Evolutionary conservation across 2,113 vertebrate genomes (phyloP).

Genomic region (Asarcornis scutulata): DNA sequence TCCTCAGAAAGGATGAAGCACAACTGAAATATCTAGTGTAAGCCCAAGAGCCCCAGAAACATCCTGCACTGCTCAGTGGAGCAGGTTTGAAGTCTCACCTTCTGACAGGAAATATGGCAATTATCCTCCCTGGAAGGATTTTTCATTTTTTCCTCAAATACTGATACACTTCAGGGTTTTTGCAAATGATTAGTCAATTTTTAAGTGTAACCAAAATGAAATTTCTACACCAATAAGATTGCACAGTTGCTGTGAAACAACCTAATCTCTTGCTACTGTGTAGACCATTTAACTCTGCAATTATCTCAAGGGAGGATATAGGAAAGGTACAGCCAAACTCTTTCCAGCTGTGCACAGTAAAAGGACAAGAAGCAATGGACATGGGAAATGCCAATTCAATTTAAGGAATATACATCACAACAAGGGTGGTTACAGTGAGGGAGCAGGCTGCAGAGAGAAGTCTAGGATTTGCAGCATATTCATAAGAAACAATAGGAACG

Average conservation of each 20-base stretch:
- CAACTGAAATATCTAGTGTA: background rate
- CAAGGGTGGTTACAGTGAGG: rapidly evolving
- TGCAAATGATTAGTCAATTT: no score
- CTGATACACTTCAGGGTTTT: background rate
- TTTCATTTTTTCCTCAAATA: background rate
- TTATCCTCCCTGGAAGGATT: background rate
- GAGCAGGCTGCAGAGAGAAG: background rate
- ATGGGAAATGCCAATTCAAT: background rate
- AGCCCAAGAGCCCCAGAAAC: background rate
- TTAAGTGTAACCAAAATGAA: background rate
- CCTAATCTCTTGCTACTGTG: background rate
- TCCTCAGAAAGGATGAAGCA: background rate
- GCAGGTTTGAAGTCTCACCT: background rate
- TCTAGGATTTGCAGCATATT: background rate
- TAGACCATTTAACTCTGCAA: background rate
- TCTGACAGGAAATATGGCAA: background rate
- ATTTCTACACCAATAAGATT: background rate
- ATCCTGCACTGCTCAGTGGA: background rate
- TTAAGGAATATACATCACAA: background rate
- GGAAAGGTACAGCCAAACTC: background rate
- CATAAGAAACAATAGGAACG: background rate
- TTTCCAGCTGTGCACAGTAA: background rate
- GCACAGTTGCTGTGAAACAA: background rate
- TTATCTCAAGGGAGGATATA: background rate
- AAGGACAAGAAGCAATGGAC: background rate